Evolutionary conservation across 2,888 invertebrate genomes (phyloP).

Genomic region (Acronicta alni): DNA sequence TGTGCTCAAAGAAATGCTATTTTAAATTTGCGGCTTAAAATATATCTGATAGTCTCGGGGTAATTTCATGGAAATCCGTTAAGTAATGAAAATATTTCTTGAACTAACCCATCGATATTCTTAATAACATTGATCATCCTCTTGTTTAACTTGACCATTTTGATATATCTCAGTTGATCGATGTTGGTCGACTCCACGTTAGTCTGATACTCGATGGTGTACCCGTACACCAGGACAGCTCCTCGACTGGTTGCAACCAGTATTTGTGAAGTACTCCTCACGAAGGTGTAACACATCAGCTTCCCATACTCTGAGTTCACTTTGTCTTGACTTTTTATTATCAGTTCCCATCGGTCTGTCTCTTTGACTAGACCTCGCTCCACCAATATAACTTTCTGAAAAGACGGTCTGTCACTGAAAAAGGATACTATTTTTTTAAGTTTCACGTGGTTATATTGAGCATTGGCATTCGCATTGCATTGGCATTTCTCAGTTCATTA

Average conservation of each 20-base stretch:
- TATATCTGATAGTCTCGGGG: too few species aligned
- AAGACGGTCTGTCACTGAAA: not conserved
- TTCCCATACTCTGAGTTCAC: conserved; percentile 75
- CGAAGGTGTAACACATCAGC: conserved; percentile 86
- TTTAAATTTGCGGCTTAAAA: too few species aligned
- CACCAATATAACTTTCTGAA: conserved; percentile 74
- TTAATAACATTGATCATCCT: conserved; percentile 83
- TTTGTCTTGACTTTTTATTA: conserved; percentile 65
- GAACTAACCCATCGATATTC: conserved; percentile 85
- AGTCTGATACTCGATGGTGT: conserved; percentile 78
- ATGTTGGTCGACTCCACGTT: conserved; percentile 66
- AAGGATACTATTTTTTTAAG: too few species aligned
- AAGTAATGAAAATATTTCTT: too few species aligned
- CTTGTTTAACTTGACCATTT: conserved; percentile 82
- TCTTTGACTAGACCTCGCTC: conserved; percentile 76
- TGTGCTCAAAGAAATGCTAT: too few species aligned
- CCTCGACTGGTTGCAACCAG: conserved; percentile 86
- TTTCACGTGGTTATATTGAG: too few species aligned
- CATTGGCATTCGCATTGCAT: too few species aligned
- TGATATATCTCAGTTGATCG: conserved; percentile 81
- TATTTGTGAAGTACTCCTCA: conserved; percentile 82
- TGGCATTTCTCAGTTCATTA: too few species aligned
- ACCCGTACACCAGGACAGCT: conserved; percentile 84
- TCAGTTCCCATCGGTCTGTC: conserved; percentile 75
- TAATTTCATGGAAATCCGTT: too few species aligned